Percentiles rank a stretch among this genome's conserved stretches.
Conservation (phyloP, 2,113 vertebrate species). For the Eurystomus gularis region DNA sequence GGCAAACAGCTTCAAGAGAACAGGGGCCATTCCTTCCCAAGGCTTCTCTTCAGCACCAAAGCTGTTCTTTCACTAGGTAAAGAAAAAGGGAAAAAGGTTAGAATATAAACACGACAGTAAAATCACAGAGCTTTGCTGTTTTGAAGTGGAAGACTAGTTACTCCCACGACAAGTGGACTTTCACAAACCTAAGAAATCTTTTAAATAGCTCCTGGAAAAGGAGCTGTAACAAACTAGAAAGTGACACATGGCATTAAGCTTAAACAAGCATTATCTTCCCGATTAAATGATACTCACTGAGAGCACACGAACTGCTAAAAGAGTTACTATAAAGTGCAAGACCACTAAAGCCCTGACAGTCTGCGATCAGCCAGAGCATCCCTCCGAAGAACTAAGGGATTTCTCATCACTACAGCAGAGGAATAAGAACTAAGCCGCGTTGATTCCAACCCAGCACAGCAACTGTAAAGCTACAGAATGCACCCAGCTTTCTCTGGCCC, state of each 20-base stretch:
- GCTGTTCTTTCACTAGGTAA: constrained; percentile 21
- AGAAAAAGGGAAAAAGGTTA: constrained; percentile 28
- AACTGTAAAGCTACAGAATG: background rate
- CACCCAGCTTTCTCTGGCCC: background rate
- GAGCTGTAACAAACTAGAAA: background rate
- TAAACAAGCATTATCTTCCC: background rate
- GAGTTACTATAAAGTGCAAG: background rate
- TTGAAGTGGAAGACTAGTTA: background rate
- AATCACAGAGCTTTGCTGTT: background rate
- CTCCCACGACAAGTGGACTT: background rate
- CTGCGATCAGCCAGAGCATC: background rate
- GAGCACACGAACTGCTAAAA: background rate
- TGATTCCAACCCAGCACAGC: background rate
- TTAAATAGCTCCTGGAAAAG: background rate
- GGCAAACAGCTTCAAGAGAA: constrained; percentile 35
- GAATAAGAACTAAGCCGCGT: background rate
- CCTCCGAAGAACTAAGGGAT: background rate
- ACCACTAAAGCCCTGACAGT: background rate
- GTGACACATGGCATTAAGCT: background rate
- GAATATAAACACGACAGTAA: background rate
- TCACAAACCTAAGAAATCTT: background rate
- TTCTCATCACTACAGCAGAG: background rate
- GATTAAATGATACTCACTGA: background rate
- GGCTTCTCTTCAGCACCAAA: constrained; percentile 41
- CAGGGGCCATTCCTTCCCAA: constrained; percentile 30